Base-by-base conservation (phyloP, 2,888 invertebrate species). In the Melanostoma scalare region DNA sequence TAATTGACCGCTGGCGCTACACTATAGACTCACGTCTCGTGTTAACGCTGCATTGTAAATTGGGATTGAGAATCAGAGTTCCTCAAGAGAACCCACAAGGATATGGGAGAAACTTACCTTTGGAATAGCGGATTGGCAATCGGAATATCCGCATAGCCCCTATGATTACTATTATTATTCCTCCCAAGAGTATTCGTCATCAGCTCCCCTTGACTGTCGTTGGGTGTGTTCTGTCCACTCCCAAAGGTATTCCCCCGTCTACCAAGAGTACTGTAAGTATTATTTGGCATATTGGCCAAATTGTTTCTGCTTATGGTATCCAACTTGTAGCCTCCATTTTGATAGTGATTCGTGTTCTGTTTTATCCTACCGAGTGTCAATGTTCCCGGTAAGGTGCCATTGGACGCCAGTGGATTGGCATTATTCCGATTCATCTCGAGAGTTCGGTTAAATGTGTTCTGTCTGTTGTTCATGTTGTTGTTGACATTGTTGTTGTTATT, bases 91-190 rank as follows among this genome's bases (percentile, higher is more conserved):
- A 1, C 20, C 20, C 20, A 20, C 20, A 20, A 35, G 20, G 8
- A 30, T 6, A 5, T 30, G 20, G 6, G 6, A 53, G n/a, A 10
- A 10, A 68, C 67, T 87, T 89, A 93, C 93, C 93, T 92, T 89
- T 93, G 93, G 90, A 94, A 94, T 42, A 94, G 92, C 0, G 94
- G 94, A 90, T 94, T 94, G 61, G 92, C 91, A 65, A 94, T 94
- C 4, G 94, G 94, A 87, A 94, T 92, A 86, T 94, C 93, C 88
- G 93, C 93, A 87, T 93, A 93, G 80, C 88, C 86, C 46, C 89
- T 87, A 4, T 87, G 89, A 75, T 89, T 88, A 50, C 90, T 90
- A 56, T 89, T 88, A 50, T 90, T 90, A 56, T 89, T 89, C 30
- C 91, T 87, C 8, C 91, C 90, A 58, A 90, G 85, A 3, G 90